Percentiles rank a stretch among this genome's conserved stretches.
Conservation (phyloP, 2,113 vertebrate species). For the Ophthalmolycus amberensis region DNA sequence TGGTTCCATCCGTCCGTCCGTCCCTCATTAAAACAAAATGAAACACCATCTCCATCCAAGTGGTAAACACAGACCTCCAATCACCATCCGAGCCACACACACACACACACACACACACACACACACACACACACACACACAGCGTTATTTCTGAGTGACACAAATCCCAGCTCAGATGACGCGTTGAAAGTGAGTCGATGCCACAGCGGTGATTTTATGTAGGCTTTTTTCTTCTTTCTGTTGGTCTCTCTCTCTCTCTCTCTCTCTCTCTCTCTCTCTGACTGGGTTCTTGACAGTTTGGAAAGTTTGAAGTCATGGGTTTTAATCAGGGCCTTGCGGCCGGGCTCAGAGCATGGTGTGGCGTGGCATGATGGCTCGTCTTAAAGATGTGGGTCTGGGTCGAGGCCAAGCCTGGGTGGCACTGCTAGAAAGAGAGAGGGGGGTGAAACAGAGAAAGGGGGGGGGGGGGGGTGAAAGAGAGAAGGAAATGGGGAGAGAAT, state of each 20-base stretch:
- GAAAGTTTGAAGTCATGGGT: slow-evolving; percentile 83
- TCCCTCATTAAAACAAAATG: slow-evolving; percentile 63
- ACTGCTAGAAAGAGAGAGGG: slow-evolving; percentile 45
- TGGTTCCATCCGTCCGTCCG: slow-evolving; percentile 17
- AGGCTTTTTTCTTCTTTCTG: slow-evolving; percentile 39
- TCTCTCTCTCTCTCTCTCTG: slow-evolving; percentile 36
- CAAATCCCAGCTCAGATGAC: slow-evolving; percentile 56
- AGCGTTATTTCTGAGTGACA: slow-evolving; percentile 54
- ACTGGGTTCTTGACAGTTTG: slow-evolving; percentile 75
- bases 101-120: slow-evolving; percentile 20
- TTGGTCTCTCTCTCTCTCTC: slow-evolving; percentile 36
- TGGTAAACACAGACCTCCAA: slow-evolving; percentile 38
- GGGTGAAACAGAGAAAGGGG: slow-evolving; percentile 1
- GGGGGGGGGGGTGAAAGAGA: slow-evolving; percentile 5
- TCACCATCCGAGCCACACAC: slow-evolving; percentile 28
- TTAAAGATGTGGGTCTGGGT: slow-evolving; percentile 81
- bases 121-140: slow-evolving; percentile 17
- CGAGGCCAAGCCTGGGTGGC: slow-evolving; percentile 73
- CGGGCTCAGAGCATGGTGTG: slow-evolving; percentile 63
- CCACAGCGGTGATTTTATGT: slow-evolving; percentile 53
- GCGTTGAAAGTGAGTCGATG: slow-evolving; percentile 51
- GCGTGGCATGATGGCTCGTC: slow-evolving; percentile 73
- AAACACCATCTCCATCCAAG: slow-evolving; percentile 61
- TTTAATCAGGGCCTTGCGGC: slow-evolving; percentile 77
- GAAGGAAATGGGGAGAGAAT: slow-evolving; percentile 29